Conservation (phyloP, 2,797 vertebrate species). For the Sebastes variabilis region DNA sequence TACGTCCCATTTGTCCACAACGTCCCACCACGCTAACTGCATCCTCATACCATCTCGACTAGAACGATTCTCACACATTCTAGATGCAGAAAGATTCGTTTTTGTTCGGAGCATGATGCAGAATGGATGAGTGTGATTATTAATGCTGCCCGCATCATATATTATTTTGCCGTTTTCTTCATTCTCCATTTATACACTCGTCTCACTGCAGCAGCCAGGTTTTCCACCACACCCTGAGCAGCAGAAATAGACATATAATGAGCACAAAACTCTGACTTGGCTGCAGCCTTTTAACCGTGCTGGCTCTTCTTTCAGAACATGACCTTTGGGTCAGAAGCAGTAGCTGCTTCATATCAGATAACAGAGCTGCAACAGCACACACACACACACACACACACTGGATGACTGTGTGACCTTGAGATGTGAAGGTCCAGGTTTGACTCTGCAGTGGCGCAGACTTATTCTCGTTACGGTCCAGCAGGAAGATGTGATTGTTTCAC, state of each 20-base stretch:
- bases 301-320: conserved; percentile 49
- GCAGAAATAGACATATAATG: conserved; percentile 36
- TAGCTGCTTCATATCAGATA: conserved; percentile 62
- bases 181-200: conserved; percentile 21
- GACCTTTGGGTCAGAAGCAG: conserved; percentile 62
- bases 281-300: conserved; percentile 31
- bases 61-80: conserved; percentile 62
- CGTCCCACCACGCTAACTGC: conserved; percentile 68
- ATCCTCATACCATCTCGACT: conserved; percentile 70
- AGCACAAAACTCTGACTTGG: conserved; percentile 25
- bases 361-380: conserved; percentile 32
- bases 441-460: conserved; percentile 36
- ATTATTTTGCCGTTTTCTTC: neutral
- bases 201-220: conserved; percentile 1
- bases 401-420: conserved; percentile 53
- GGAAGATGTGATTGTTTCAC: neutral
- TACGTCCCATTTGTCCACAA: conserved; percentile 72
- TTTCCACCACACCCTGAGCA: conserved; percentile 8
- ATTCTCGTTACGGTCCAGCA: conserved; percentile 8
- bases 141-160: conserved; percentile 7
- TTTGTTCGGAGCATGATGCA: conserved; percentile 65
- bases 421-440: conserved; percentile 25
- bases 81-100: conserved; percentile 46
- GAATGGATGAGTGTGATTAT: conserved; percentile 32
- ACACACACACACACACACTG: neutral